Evolutionary conservation across 1,140 invertebrate genomes (phyloP).

Genomic region (Sogatella furcifera): DNA sequence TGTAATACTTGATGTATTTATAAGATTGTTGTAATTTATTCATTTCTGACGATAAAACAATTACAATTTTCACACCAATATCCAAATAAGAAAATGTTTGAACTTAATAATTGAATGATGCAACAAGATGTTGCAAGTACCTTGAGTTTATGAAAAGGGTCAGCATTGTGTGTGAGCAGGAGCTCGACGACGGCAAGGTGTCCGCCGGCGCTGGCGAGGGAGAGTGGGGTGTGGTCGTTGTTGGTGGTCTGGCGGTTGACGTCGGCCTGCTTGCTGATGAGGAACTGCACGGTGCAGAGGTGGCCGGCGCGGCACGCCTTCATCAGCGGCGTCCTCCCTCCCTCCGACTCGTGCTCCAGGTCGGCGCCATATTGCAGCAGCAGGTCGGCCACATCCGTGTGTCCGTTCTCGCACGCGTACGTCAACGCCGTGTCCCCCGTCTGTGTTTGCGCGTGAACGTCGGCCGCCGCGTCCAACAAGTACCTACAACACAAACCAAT

Average conservation of each 20-base stretch:
- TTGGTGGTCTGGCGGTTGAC: slow-evolving; percentile 91
- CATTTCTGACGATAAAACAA: no score
- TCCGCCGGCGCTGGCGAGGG: slow-evolving; percentile 92
- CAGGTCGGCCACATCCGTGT: slow-evolving; percentile 87
- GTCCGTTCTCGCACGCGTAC: slow-evolving; percentile 93
- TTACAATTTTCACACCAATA: no score
- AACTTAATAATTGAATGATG: no score
- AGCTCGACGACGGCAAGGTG: slow-evolving; percentile 87
- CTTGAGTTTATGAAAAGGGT: slow-evolving; percentile 93
- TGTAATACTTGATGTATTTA: no score
- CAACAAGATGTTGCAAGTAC: no score
- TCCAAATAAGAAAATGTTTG: no score
- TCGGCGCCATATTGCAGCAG: slow-evolving; percentile 80
- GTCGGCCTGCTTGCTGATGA: slow-evolving; percentile 87
- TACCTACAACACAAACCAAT: slow-evolving; percentile 40
- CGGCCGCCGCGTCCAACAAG: slow-evolving; percentile 71
- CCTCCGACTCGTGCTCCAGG: slow-evolving; percentile 89
- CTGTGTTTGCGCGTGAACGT: slow-evolving; percentile 87
- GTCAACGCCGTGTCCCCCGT: slow-evolving; percentile 95
- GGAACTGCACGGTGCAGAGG: slow-evolving; percentile 92
- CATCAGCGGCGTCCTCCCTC: slow-evolving; percentile 92
- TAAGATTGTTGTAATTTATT: no score
- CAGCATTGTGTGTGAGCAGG: slow-evolving; percentile 77
- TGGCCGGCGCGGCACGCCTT: slow-evolving; percentile 98
- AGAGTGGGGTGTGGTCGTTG: slow-evolving; percentile 96